Percentiles rank a stretch among this genome's conserved stretches.
Conservation (phyloP, 2,888 invertebrate species). For the Cataglyphis rosenhaueri region DNA sequence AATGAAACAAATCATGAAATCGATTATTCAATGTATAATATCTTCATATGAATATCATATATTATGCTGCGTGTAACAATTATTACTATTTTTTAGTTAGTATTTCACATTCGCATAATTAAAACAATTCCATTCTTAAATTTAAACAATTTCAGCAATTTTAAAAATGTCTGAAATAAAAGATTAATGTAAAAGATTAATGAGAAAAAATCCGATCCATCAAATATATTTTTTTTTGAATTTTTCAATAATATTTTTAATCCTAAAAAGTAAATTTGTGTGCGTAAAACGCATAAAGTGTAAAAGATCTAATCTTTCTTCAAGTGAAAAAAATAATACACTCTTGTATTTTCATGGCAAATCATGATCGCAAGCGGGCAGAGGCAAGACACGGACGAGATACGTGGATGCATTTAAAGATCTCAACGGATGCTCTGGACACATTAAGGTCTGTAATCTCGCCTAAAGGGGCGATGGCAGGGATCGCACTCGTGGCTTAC, state of each 20-base stretch:
- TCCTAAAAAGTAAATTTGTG: neutral
- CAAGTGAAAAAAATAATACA: neutral
- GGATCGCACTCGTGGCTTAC: constrained; percentile 63
- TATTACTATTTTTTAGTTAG: neutral
- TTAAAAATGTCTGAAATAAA: neutral
- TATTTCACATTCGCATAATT: neutral
- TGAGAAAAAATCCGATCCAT: neutral
- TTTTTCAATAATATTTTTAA: neutral
- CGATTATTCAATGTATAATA: constrained; percentile 57
- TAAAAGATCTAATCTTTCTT: neutral
- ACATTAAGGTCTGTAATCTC: constrained; percentile 69
- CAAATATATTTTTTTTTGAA: neutral
- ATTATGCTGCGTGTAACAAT: neutral
- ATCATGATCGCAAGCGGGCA: constrained; percentile 54
- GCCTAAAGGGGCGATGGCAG: constrained; percentile 61
- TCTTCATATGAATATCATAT: constrained; percentile 37
- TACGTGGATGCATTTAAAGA: constrained; percentile 65
- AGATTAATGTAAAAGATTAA: neutral
- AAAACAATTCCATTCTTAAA: neutral
- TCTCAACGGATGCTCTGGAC: constrained; percentile 67
- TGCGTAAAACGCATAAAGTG: neutral
- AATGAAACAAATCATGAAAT: constrained; percentile 34
- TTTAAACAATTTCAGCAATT: neutral
- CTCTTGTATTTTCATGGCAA: constrained; percentile 60
- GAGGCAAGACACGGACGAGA: constrained; percentile 57